A percentile compares a stretch with the other conserved stretches of the same genome.
These are phyloP conservation scores for Dastarcus helophoroides DNA, from an alignment of 2,888 invertebrate genomes.

Conservation along the genomic window DNA sequence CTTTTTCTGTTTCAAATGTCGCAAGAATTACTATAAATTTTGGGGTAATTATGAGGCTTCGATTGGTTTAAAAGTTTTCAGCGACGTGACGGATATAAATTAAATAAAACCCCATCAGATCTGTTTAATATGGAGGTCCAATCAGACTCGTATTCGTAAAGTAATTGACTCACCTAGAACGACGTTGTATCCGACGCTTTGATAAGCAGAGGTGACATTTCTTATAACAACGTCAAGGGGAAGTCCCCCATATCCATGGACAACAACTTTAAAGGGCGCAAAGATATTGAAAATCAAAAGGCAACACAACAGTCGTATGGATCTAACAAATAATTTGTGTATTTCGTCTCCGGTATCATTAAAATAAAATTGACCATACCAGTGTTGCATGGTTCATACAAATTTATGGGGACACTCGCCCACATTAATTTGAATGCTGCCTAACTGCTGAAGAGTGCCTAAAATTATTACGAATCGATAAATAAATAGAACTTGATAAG, in stretches of 20 bases:
- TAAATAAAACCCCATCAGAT: too few species aligned
- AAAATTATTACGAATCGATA: too few species aligned
- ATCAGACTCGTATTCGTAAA: conserved; percentile 2
- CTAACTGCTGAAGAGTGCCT: too few species aligned
- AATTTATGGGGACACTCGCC: conserved; percentile 28
- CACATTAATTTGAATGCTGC: conserved; percentile 15
- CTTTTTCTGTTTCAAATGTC: too few species aligned
- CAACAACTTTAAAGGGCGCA: conserved; percentile 27
- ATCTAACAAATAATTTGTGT: conserved; percentile 15
- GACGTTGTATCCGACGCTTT: conserved; percentile 27
- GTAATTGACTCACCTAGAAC: conserved; percentile 24
- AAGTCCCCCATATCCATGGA: conserved; percentile 38
- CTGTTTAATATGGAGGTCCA: too few species aligned
- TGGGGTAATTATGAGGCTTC: too few species aligned
- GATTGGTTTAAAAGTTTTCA: too few species aligned
- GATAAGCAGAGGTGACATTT: conserved; percentile 28
- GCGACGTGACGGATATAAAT: too few species aligned
- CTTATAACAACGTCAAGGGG: conserved; percentile 30
- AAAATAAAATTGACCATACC: conserved; percentile 31
- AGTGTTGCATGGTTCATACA: conserved; percentile 31
- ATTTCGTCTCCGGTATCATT: conserved; percentile 18
- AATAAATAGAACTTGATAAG: too few species aligned
- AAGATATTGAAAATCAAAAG: conserved; percentile 17
- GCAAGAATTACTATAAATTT: too few species aligned
- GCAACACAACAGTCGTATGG: conserved; percentile 27